Base-by-base conservation (phyloP, 2,888 invertebrate genomes). In the Periphyllus acericola region DNA sequence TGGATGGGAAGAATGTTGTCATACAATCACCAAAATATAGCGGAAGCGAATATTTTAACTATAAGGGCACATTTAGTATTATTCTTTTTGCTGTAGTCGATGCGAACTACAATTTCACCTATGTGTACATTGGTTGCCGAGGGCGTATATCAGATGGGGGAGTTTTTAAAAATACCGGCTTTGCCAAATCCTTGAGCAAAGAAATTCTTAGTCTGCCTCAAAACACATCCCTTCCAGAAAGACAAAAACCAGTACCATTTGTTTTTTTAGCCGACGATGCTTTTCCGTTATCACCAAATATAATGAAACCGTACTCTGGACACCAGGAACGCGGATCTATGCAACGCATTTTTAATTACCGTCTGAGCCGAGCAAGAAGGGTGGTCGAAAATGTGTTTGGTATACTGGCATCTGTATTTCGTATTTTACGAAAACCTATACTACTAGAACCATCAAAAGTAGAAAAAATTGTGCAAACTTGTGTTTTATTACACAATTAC, bases 11-110 rank as follows among this genome's bases (percentile, higher is more conserved):
- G n/a, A n/a, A n/a, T n/a, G n/a, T n/a, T n/a, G n/a, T n/a, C n/a
- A n/a, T n/a, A n/a, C n/a, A n/a, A n/a, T n/a, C n/a, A n/a, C n/a
- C n/a, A n/a, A n/a, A n/a, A n/a, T n/a, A n/a, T n/a, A n/a, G n/a
- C n/a, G n/a, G n/a, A n/a, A 90, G 89, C 8, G 78, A 89, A 17
- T 89, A 55, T 81, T 90, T 89, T 52, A 90, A 90, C 79, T 90
- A 90, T 74, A 90, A 90, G 75, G 81, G 89, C 79, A 83, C 52
- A 68, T 89, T 89, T 75, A 90, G 89, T 34, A 85, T 90, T n/a
- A 81, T 89, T 46, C 60, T 89, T n/a, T 52, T 90, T 25, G 89
- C 89, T 40, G 83, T 89, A 68, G 82, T 89, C 85, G 89, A 90
- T n/a, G n/a, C n/a, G n/a, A n/a, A n/a, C n/a, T n/a, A n/a, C n/a